A percentile compares a stretch with the other conserved stretches of the same genome.
Evolutionary conservation across 2,888 invertebrate species (phyloP).

Genomic region (Acronicta aceris): DNA sequence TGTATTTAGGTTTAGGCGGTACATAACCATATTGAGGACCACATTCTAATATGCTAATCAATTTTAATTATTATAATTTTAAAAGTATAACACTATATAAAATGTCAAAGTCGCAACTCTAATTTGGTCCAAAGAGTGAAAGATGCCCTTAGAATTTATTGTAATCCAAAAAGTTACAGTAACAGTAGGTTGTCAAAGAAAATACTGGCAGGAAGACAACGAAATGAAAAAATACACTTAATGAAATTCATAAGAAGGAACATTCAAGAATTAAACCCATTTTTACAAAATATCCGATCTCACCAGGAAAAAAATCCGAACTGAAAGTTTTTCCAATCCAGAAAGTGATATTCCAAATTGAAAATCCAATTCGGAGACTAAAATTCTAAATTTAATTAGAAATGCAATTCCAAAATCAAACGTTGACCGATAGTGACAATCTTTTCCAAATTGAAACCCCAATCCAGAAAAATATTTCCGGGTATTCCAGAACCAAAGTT

Average conservation of each 20-base stretch:
- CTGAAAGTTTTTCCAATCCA: constrained; percentile 37
- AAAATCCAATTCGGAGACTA: constrained; percentile 24
- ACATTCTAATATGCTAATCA: constrained; percentile 47
- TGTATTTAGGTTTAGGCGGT: constrained; percentile 58
- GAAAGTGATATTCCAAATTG: constrained; percentile 33
- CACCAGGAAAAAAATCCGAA: constrained; percentile 38
- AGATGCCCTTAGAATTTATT: constrained; percentile 51
- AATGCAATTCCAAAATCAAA: constrained; percentile 57
- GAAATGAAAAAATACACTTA: constrained; percentile 49
- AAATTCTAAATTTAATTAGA: constrained; percentile 57
- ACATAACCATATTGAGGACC: constrained; percentile 37
- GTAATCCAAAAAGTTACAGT: constrained; percentile 49
- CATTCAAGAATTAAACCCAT: constrained; percentile 46
- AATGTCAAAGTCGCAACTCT: constrained; percentile 28
- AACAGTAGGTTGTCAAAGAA: constrained; percentile 43
- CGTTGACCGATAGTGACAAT: constrained; percentile 44
- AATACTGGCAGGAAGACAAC: constrained; percentile 61
- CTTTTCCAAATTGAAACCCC: constrained; percentile 45
- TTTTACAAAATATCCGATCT: constrained; percentile 50
- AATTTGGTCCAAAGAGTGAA: constrained; percentile 54
- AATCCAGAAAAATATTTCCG: constrained; percentile 32
- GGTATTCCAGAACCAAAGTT: constrained; percentile 55
- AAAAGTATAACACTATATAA: constrained; percentile 41
- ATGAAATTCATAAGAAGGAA: constrained; percentile 66
- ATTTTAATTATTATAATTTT: constrained; percentile 24